Evolutionary conservation across 2,113 vertebrate genomes (phyloP).

Genomic region (Antigone vipio): DNA sequence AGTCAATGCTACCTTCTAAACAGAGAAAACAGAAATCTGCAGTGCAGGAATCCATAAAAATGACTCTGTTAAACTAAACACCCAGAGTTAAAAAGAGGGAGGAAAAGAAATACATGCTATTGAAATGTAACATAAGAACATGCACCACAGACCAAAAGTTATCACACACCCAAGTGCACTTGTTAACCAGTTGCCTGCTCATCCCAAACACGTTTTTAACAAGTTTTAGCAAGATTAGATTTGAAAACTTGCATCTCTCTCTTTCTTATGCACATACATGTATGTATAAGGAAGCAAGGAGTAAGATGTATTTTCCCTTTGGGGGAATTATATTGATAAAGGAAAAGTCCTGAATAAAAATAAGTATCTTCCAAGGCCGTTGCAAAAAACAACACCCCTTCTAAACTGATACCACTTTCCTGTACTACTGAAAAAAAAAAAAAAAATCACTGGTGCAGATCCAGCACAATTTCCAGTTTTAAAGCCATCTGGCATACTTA

Average conservation of each 20-base stretch:
- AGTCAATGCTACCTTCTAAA: neutral
- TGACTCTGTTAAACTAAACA: neutral
- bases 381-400: neutral
- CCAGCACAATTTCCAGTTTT: neutral
- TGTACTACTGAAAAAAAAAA: neutral
- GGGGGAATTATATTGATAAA: neutral
- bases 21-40: constrained; percentile 3
- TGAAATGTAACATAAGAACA: neutral
- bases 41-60: neutral
- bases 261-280: neutral
- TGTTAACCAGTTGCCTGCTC: constrained; percentile 16
- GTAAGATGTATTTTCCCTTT: neutral
- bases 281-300: neutral
- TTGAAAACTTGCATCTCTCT: constrained; percentile 27
- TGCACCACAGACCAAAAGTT: constrained; percentile 4
- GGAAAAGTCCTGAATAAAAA: neutral
- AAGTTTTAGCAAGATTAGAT: constrained; percentile 50
- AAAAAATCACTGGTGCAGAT: neutral
- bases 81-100: constrained; percentile 2
- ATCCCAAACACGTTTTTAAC: neutral
- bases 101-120: constrained; percentile 33
- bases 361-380: neutral
- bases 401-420: neutral
- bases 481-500: neutral
- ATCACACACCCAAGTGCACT: constrained; percentile 27